phyloP scores from a whole-genome alignment of 2,888 invertebrate species.

The Troglohyphantes excavatus region DNA sequence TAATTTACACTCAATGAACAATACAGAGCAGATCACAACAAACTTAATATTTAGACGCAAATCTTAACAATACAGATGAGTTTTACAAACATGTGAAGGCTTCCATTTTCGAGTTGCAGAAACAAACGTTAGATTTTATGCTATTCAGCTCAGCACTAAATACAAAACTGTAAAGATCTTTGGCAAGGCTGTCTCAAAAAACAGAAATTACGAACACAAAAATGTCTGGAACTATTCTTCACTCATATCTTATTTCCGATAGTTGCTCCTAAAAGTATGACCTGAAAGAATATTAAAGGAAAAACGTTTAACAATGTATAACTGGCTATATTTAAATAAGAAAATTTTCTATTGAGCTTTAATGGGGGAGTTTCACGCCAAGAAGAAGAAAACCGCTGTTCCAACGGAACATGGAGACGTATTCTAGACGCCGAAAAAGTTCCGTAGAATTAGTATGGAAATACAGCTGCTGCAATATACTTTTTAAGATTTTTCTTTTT shows the following conservation, averaged over 20 bases:
- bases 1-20: constrained; percentile 52
- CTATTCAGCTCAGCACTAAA: constrained; percentile 52
- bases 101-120: constrained; percentile 5
- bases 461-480: no score
- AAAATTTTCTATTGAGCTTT: no score
- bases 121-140: constrained; percentile 40
- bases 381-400: no score
- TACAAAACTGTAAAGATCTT: constrained; percentile 72
- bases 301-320: not conserved
- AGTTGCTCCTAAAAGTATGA: constrained; percentile 37
- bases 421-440: no score
- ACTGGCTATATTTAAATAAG: no score
- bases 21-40: constrained; percentile 37
- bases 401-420: no score
- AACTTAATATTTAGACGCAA: constrained; percentile 47
- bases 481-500: no score
- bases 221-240: constrained; percentile 56
- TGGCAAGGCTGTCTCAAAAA: constrained; percentile 72
- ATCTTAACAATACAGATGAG: constrained; percentile 51
- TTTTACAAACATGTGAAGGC: constrained; percentile 34
- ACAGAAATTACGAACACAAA: constrained; percentile 65
- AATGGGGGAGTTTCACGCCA: no score
- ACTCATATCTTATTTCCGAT: constrained; percentile 54
- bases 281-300: constrained; percentile 23
- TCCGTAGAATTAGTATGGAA: no score